Base-by-base conservation (phyloP, 1,140 invertebrate genomes). In the Aphelinus certus region DNA sequence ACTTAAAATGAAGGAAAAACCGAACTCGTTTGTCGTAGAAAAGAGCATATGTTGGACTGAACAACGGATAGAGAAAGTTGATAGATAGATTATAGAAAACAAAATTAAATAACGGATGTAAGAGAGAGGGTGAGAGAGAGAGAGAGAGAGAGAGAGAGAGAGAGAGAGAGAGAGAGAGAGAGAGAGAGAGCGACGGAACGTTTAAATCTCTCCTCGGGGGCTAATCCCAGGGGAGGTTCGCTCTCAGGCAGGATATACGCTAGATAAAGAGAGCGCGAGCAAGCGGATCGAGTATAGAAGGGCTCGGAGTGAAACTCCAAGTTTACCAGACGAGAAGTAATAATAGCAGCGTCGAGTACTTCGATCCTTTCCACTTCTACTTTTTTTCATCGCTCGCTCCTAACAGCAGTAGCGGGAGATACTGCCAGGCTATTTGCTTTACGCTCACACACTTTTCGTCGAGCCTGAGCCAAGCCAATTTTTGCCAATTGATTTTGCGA, bases 251-350 rank as follows among this genome's bases (percentile, higher is more conserved):
- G 47, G 68, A 71, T 71, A 62, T 53, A 69, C 43, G 7, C 56
- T 58, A 60, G 67, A 70, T 58, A 70, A 60, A 70, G 48, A 58
- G n/a, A 60, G 56, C 5, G 48, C 26, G 26, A 26, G 26, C 26
- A 26, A 26, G 26, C 26, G 26, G 26, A 49, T 45, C 42, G 60
- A 47, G 60, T 62, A 47, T 2, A 47, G 43, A 47, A 58, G 56
- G 49, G 66, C 46, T 65, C 48, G 9, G 6, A 73, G 71, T 56
- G 56, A 73, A 73, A 58, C 71, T 73, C 72, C 47, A 61, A 67
- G 72, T 73, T 66, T 67, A 73, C 64, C 64, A 73, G 72, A 73
- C 72, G 72, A 73, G 72, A 73, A 73, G 72, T 73, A 73, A 73
- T 73, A 73, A 73, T 73, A 73, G 72, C 72, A 1, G 47, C 7